Conservation (phyloP, 2,888 invertebrate genomes). For the Cepaea hortensis region DNA sequence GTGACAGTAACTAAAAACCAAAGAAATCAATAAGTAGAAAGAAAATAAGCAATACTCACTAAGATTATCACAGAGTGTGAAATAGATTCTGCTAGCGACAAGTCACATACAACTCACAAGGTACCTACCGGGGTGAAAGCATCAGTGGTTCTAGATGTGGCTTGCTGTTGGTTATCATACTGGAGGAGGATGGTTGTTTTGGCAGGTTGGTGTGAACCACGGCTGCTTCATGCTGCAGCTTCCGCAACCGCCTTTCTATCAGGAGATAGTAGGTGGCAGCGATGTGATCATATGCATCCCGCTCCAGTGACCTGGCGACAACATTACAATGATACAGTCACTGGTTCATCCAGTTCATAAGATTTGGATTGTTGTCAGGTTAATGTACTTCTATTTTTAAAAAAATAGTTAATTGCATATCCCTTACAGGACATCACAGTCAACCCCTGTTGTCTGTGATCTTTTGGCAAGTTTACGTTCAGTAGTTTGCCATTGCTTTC, state of each 20-base stretch:
- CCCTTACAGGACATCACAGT: too few relatives aligned
- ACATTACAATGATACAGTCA: too few relatives aligned
- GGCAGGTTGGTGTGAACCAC: slow-evolving; percentile 57
- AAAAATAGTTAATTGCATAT: too few relatives aligned
- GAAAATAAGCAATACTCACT: too few relatives aligned
- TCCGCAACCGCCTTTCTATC: slow-evolving; percentile 89
- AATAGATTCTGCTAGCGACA: background rate
- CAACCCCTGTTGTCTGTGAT: too few relatives aligned
- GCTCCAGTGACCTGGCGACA: slow-evolving; percentile 86
- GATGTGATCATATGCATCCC: slow-evolving; percentile 97
- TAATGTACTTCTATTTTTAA: too few relatives aligned
- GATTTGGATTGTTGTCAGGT: too few relatives aligned
- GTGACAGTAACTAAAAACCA: too few relatives aligned
- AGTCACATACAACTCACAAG: background rate
- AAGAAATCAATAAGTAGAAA: too few relatives aligned
- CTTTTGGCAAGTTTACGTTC: too few relatives aligned
- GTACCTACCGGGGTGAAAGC: slow-evolving; percentile 75
- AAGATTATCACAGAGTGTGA: background rate
- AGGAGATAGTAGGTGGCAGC: slow-evolving; percentile 98
- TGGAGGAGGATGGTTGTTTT: slow-evolving; percentile 64
- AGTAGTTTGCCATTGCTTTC: too few relatives aligned
- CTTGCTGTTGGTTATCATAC: slow-evolving; percentile 67
- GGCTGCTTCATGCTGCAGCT: slow-evolving; percentile 59
- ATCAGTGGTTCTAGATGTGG: slow-evolving; percentile 76
- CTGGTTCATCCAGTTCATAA: too few relatives aligned